Base-by-base conservation (phyloP, 2,888 invertebrate species). In the Macroteleia sp. region DNA sequence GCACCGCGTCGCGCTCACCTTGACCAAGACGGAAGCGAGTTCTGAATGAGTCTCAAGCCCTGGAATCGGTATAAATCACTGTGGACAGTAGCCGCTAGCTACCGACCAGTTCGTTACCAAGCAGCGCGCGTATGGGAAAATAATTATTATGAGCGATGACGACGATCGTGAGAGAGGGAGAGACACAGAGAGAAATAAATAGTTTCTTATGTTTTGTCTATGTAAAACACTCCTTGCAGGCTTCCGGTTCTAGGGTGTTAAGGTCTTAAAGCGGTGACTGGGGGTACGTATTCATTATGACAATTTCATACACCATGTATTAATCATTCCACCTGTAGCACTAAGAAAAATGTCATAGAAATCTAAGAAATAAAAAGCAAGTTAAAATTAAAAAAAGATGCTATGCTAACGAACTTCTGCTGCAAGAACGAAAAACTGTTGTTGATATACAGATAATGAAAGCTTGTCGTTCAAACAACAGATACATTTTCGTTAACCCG, bases 121-220 rank as follows among this genome's bases (percentile, higher is more conserved):
- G 81, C 71, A 66, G 52, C 70, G 66, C 74, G 80, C 85, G 82
- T 87, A 87, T 86, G 87, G 86, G 84, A 86, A 87, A 88, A 88
- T 89, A 89, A 89, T 90, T 87, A 89, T 89, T 84, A 85, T 84
- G 84, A 85, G 81, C 82, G 81, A 85, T 85, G 86, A 83, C 80
- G 81, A 76, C 41, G 48, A 61, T 56, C 41, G 74, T 54, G 57
- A 20, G 48, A 52, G 77, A 46, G 57, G 6, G 10, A 10, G 6
- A 57, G 34, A 69, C 39, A 28, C 8, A 32, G n/a, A 28, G 34
- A 2, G 25, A 28, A 17, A n/a, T n/a, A n/a, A n/a, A n/a, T n/a
- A n/a, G n/a, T n/a, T n/a, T n/a, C 82, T 81, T 78, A 80, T 74
- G 44, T 66, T 69, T 79, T 73, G 67, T 41, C 25, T 67, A 71